Base-by-base conservation (phyloP, 2,888 invertebrate species). In the Drosophila diplacantha region DNA sequence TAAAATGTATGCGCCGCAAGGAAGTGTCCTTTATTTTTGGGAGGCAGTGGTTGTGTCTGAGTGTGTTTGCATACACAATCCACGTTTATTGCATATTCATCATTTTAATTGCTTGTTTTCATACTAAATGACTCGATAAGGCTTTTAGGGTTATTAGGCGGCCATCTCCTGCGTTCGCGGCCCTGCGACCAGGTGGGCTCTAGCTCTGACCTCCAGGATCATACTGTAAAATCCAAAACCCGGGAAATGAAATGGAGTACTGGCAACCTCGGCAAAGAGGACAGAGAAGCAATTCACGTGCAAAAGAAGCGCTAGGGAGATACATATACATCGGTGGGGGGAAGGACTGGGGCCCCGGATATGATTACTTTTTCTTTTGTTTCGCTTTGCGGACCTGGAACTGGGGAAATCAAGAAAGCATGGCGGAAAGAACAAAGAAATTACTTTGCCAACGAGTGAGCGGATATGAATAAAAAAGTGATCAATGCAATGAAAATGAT, bases 371-470 rank as follows among this genome's bases (percentile, higher is more conserved):
- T 75, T 78, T 69, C 65, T 67, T 72, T 72, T 77, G 74, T 73
- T 67, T 59, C 34, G 29, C 34, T 20, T 46, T 60, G 46, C 53
- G 50, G 35, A 37, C 22, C 38, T 39, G 52, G 44, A 46, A 46
- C 43, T 37, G 52, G 46, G 70, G 71, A 69, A 71, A 71, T 77
- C 71, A 81, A 69, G 74, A 57, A 65, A 64, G 69, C 75, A 61
- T 74, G 56, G 69, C 68, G 62, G 44, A 78, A 75, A 73, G 75
- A 75, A 71, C 73, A 78, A 78, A 85, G 85, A 80, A 83, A 86
- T 85, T 85, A 85, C 83, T 85, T 85, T 85, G 80, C 84, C 78
- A 85, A 85, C 86, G 85, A 85, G 77, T 84, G 86, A 84, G 80
- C 78, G 81, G 72, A 76, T 83, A 72, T 71, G 84, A 81, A 85